Conservation (phyloP, 35 echinoderm and acorn worm species). For the Hemicentrotus pulcherrimus region DNA sequence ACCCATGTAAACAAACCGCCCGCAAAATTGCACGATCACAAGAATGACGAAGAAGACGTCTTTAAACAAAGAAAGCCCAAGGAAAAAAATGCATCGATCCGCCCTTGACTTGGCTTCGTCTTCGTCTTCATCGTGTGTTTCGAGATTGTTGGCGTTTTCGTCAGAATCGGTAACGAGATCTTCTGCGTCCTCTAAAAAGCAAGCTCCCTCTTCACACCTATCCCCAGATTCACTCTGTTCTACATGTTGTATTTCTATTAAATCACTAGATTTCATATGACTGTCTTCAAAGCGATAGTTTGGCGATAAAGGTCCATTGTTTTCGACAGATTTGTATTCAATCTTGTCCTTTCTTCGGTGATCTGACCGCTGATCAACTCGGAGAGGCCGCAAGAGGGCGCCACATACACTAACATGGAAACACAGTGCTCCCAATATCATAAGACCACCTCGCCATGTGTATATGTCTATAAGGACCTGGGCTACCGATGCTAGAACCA, state of each 20-base stretch:
- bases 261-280: background rate
- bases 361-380: background rate
- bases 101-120: background rate
- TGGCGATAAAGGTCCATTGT: background rate
- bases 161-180: background rate
- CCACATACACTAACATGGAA: slow-evolving; percentile 79
- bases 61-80: slow-evolving; percentile 73
- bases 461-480: slow-evolving; percentile 77
- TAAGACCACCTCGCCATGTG: slow-evolving; percentile 75
- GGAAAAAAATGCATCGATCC: background rate
- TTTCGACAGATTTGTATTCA: slow-evolving; percentile 50
- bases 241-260: background rate
- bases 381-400: slow-evolving; percentile 72
- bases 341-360: slow-evolving; percentile 4
- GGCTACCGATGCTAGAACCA: slow-evolving; percentile 76
- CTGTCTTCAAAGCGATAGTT: background rate
- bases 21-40: slow-evolving; percentile 77
- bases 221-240: background rate
- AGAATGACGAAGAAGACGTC: slow-evolving; percentile 66
- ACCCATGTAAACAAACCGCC: slow-evolving; percentile 77
- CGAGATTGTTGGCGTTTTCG: background rate
- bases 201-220: background rate
- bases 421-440: slow-evolving; percentile 68
- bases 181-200: background rate
- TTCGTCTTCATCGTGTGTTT: slow-evolving; percentile 33